Conservation (phyloP, 2,888 invertebrate species). For the Drosophila cognata region DNA sequence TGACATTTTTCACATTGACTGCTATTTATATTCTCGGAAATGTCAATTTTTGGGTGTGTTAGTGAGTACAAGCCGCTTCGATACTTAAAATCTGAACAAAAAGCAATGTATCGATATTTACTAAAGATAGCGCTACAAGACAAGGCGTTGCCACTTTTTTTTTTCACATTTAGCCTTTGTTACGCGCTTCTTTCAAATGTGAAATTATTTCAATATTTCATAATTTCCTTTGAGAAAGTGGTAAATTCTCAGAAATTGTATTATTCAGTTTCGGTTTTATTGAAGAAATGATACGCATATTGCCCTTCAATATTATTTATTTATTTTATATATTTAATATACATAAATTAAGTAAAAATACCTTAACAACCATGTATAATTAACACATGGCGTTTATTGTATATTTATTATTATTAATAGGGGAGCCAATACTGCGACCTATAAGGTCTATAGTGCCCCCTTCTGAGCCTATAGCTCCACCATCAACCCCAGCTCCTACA, state of each 20-base stretch:
- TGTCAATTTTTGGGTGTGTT: constrained; percentile 22
- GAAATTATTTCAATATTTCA: background rate
- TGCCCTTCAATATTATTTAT: background rate
- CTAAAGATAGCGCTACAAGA: background rate
- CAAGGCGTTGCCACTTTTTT: constrained; percentile 27
- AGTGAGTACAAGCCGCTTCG: constrained; percentile 38
- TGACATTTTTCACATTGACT: constrained; percentile 85
- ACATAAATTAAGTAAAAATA: background rate
- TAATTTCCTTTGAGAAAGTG: background rate
- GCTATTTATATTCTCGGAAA: constrained; percentile 86
- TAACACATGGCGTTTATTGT: background rate
- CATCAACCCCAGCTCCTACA: too few relatives aligned
- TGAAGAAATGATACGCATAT: background rate
- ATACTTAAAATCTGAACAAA: background rate
- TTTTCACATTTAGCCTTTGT: background rate
- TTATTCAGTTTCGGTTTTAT: background rate
- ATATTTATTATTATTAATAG: too few relatives aligned
- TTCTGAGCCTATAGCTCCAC: too few relatives aligned
- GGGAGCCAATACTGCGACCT: too few relatives aligned
- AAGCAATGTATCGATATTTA: constrained; percentile 36
- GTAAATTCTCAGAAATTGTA: background rate
- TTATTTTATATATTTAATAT: background rate
- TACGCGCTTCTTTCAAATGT: constrained; percentile 7
- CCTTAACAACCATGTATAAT: background rate
- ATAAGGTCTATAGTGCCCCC: too few relatives aligned